phyloP scores from a whole-genome alignment of 2,797 vertebrate species.

The Enteromius mattozi region DNA sequence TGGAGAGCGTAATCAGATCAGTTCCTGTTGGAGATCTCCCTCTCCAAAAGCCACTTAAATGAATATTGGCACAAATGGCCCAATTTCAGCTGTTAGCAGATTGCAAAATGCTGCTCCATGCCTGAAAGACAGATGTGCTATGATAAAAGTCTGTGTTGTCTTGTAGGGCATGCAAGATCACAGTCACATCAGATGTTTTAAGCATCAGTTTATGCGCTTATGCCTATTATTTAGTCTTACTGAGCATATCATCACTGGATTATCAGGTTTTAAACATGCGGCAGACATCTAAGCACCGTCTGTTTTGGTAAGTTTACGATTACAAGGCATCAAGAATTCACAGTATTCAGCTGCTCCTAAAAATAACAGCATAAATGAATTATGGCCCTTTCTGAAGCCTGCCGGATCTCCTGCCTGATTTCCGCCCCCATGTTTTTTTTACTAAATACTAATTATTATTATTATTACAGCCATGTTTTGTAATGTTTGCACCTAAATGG shows the following conservation, averaged over 20 bases:
- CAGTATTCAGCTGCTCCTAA: constrained; percentile 52
- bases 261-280: constrained; percentile 12
- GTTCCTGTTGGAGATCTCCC: constrained; percentile 59
- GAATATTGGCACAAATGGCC: constrained; percentile 31
- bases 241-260: neutral
- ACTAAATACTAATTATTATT: neutral
- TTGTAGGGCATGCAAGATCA: neutral
- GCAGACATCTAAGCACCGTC: neutral
- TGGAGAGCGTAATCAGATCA: constrained; percentile 19
- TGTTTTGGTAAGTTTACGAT: constrained; percentile 40
- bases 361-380: constrained; percentile 61
- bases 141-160: neutral
- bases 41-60: constrained; percentile 64
- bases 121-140: constrained; percentile 14
- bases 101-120: constrained; percentile 19
- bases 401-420: constrained; percentile 25
- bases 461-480: neutral
- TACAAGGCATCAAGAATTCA: constrained; percentile 44
- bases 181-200: neutral
- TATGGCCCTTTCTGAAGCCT: constrained; percentile 47
- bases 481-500: neutral
- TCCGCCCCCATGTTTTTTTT: constrained; percentile 6
- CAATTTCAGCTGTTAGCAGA: constrained; percentile 22
- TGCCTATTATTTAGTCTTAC: constrained; percentile 5
- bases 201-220: neutral